Base-by-base conservation (phyloP, 2,113 vertebrate genomes). In the Bagarius yarrelli region DNA sequence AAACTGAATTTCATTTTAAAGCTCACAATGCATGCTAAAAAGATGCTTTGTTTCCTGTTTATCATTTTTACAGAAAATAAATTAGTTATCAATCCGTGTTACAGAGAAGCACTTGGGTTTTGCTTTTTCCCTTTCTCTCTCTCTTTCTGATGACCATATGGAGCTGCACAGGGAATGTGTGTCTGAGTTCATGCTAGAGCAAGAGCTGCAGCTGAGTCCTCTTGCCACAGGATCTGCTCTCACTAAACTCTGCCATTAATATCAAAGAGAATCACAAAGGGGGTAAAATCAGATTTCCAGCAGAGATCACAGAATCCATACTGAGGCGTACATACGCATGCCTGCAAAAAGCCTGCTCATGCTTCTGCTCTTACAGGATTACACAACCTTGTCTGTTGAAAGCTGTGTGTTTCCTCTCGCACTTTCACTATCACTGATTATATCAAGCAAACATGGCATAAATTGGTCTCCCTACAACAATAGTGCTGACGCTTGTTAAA, bases 191-290 rank as follows among this genome's bases (percentile, higher is more conserved):
- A 27, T 78, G 76, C 44, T 52, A 64, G 76, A 36, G 61, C 50
- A n/a, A 25, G 13, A 53, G 27, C 47, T 78, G 27, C 76, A 78
- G 76, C 60, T 78, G 76, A 78, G 30, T 78, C 47, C 60, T 66
- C 76, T 64, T 59, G 13, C 61, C 61, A 66, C 60, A 34, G 44
- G 76, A 78, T 78, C 60, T 64, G 76, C 60, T 78, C 44, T 78
- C 34, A 53, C 47, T 52, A 64, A 78, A 66, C 40, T 64, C 57
- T 66, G 60, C 76, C n/a, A 13, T 66, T 66, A 30, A 27, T 78
- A 66, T 78, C 76, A 66, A 64, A 66, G 60, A 78, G 76, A 64
- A 78, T n/a, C 16, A 18, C 18, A 2, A 32, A 67, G 32, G 50
- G 59, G 53, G 27, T 34, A 63, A 36, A 56, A 40, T 55, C 47